Conservation (phyloP, 2,888 invertebrate species). For the Craniophora ligustri region DNA sequence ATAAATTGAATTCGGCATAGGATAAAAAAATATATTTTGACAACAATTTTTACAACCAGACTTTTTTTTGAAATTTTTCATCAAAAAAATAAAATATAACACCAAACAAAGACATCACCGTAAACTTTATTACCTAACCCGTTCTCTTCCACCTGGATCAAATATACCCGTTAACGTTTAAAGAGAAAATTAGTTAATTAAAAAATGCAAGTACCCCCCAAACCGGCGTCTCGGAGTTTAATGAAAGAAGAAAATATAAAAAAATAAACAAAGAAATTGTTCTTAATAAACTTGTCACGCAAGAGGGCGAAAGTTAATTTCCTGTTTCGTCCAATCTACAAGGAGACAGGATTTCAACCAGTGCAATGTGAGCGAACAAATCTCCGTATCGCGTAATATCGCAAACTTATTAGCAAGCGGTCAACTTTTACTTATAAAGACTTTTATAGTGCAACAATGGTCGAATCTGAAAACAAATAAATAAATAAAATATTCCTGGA, state of each 20-base stretch:
- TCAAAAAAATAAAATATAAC: conserved; percentile 2
- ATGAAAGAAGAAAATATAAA: conserved; percentile 70
- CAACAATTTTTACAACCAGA: no score
- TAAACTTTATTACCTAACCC: conserved; percentile 35
- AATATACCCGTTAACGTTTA: conserved; percentile 30
- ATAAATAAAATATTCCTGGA: no score
- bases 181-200: conserved; percentile 53
- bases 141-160: conserved; percentile 33
- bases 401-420: not conserved
- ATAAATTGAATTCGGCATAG: no score
- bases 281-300: conserved; percentile 86
- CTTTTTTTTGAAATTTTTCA: not conserved
- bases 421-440: not conserved
- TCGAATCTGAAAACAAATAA: no score
- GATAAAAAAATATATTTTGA: no score
- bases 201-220: conserved; percentile 49
- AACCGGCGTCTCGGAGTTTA: conserved; percentile 61
- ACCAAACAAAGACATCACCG: conserved; percentile 18
- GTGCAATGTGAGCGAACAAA: conserved; percentile 29
- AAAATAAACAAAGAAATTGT: conserved; percentile 77
- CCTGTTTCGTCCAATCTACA: conserved; percentile 80
- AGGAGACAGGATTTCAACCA: conserved; percentile 42
- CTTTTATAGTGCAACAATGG: no score
- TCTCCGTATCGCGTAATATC: conserved; percentile 4
- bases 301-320: conserved; percentile 84